phyloP scores from a whole-genome alignment of 2,797 vertebrate species.

The Phoxinus dragarum region DNA sequence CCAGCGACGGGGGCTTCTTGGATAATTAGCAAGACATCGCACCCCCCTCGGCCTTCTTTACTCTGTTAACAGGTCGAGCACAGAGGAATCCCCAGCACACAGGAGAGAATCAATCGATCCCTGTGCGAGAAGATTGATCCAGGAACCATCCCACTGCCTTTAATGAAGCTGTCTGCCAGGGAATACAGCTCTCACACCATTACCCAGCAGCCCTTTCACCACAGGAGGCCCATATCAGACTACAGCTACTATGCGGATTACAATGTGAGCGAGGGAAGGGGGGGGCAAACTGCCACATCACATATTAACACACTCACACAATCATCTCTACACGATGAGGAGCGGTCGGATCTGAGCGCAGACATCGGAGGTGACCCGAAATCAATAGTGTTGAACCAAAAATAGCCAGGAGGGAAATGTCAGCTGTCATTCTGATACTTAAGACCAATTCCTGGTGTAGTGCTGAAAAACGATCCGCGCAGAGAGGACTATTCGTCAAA shows the following conservation, averaged over 20 bases:
- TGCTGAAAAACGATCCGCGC: conserved; percentile 30
- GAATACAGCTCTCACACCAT: conserved; percentile 62
- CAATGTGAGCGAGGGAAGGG: conserved; percentile 40
- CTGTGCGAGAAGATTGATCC: conserved; percentile 61
- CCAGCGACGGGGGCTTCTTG: conserved; percentile 32
- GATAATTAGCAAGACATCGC: conserved; percentile 52
- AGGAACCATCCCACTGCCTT: conserved; percentile 53
- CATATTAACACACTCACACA: conserved; percentile 55
- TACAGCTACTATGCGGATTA: conserved; percentile 47
- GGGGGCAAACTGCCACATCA: conserved; percentile 33
- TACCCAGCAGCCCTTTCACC: conserved; percentile 60
- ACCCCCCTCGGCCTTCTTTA: conserved; percentile 17
- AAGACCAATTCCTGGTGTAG: conserved; percentile 50
- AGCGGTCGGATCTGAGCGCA: conserved; percentile 30
- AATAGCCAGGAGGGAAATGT: conserved; percentile 62
- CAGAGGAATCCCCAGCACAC: conserved; percentile 51
- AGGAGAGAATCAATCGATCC: conserved; percentile 60
- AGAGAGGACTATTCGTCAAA: conserved; percentile 42
- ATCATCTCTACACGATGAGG: conserved; percentile 11
- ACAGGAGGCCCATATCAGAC: conserved; percentile 51
- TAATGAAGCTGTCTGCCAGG: conserved; percentile 66
- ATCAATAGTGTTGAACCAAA: conserved; percentile 57
- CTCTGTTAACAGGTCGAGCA: conserved; percentile 43
- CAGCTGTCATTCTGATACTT: conserved; percentile 53
- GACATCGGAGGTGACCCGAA: conserved; percentile 52